phyloP scores from a whole-genome alignment of 2,113 vertebrate genomes.

The Conger conger region DNA sequence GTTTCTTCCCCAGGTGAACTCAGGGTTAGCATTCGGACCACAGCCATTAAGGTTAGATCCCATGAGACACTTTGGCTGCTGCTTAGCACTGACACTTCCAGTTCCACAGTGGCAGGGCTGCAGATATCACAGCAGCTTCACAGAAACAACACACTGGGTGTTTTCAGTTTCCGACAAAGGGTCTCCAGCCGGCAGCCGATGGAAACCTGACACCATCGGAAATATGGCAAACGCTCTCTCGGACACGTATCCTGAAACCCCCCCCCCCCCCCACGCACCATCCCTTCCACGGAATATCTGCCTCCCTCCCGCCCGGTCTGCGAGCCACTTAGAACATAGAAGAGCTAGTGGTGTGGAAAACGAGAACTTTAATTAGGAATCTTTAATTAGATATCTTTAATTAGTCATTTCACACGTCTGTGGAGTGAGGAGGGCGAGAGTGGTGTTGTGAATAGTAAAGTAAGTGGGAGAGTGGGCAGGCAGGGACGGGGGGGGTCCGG shows the following conservation, averaged over 20 bases:
- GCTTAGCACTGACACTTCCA: background rate
- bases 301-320: background rate
- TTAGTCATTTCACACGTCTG: constrained; percentile 50
- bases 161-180: background rate
- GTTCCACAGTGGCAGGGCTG: background rate
- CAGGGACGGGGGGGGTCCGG: constrained; percentile 25
- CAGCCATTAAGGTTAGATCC: background rate
- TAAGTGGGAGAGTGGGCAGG: constrained; percentile 23
- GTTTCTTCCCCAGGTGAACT: background rate
- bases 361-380: constrained; percentile 38
- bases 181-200: background rate
- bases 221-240: background rate
- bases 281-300: background rate
- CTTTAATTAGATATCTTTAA: constrained; percentile 49
- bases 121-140: background rate
- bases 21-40: background rate
- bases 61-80: background rate
- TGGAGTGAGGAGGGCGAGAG: constrained; percentile 36
- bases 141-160: background rate
- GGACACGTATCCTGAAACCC: background rate
- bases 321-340: constrained; percentile 24
- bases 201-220: background rate
- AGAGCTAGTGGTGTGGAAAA: constrained; percentile 32
- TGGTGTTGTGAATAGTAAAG: constrained; percentile 33
- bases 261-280: background rate